Base-by-base conservation (phyloP, 1,140 invertebrate species). In the Micrasema minimum region DNA sequence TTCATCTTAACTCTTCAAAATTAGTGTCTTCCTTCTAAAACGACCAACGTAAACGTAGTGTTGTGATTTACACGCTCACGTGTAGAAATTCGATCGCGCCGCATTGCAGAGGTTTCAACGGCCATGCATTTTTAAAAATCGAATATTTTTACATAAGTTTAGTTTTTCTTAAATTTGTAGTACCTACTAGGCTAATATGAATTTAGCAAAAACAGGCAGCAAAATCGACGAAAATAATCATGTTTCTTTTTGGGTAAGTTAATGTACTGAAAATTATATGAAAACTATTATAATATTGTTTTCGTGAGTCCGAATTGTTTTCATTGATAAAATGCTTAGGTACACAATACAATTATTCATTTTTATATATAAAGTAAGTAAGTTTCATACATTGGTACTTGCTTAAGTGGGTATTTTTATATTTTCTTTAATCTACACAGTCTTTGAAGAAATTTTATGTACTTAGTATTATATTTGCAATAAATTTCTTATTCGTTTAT, bases 101-200 rank as follows among this genome's bases (percentile, higher is more conserved):
- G 53, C 53, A 57, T 57, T 57, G 53, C 53, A 16, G 53, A 18
- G 12, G n/a, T 51, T 57, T 57, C 23, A 57, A 57, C 26, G 12
- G 53, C 12, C 26, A n/a, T n/a, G 26, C n/a, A 4, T 14, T 1
- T 57, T 57, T 57, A 0, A 57, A 51, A 51, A 35, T 57, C 53
- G 14, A 35, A 16, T 37, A n/a, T 57, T 14, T 37, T 57, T 64
- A 43, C 38, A 31, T 64, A 64, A 64, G 43, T 64, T 46, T 45
- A 14, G 1, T 2, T 2, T 45, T 51, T 51, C 11, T 51, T 22
- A 12, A 51, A 51, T 26, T 51, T 6, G n/a, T 14, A 38, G 14
- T 16, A 11, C 12, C 5, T 12, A 16, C 55, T 53, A 16, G 53
- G 26, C 14, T 37, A 55, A 14, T 55, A 57, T 57, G 53, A 37